Evolutionary conservation across 1,140 invertebrate species (phyloP).

Genomic region (Lerema accius): DNA sequence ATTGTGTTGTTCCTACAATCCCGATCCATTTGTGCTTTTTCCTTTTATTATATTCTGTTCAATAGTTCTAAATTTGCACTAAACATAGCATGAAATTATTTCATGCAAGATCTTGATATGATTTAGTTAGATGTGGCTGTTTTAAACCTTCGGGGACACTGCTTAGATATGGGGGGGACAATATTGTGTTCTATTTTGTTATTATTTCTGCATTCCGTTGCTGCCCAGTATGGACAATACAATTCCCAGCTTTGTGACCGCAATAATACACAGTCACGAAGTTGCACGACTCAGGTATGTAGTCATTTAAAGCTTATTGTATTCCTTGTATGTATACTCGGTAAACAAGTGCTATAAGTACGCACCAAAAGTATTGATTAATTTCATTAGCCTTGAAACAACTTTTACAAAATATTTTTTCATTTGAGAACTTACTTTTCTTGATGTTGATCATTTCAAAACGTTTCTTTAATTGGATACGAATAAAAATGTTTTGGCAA

Average conservation of each 20-base stretch:
- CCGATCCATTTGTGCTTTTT: no score
- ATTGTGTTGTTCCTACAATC: no score
- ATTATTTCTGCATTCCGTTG: constrained; percentile 49
- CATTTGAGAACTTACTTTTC: no score
- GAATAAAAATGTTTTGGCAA: no score
- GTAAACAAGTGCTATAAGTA: neutral
- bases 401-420: no score
- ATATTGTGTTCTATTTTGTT: constrained; percentile 43
- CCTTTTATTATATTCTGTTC: neutral
- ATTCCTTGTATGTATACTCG: no score
- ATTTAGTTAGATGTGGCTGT: neutral
- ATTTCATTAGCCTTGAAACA: neutral
- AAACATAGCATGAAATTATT: neutral
- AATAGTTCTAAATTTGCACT: neutral
- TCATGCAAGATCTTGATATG: neutral
- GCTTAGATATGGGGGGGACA: constrained; percentile 7
- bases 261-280: constrained; percentile 49
- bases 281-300: constrained; percentile 62
- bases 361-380: neutral
- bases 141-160: neutral
- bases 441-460: no score
- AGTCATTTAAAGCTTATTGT: constrained; percentile 2
- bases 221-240: constrained; percentile 27
- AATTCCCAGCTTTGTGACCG: constrained; percentile 55
- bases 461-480: no score